Evolutionary conservation across 1,140 invertebrate species (phyloP).

Genomic region (Ceratina japonica): DNA sequence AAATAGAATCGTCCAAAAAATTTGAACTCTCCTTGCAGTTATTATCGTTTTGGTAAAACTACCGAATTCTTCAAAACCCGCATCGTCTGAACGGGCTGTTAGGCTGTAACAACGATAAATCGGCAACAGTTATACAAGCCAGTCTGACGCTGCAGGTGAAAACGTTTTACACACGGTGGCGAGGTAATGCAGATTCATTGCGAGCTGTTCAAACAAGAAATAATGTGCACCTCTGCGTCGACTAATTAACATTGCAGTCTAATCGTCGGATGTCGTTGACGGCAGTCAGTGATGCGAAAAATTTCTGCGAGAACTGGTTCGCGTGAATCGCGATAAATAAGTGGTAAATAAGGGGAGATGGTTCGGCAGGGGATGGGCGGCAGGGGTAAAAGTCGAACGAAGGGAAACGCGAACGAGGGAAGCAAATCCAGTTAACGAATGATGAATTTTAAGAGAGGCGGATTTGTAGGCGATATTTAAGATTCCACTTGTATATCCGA

Average conservation of each 20-base stretch:
- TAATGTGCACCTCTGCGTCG: slow-evolving; percentile 13
- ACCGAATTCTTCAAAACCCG: too few relatives aligned
- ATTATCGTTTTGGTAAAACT: too few relatives aligned
- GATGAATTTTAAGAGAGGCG: slow-evolving; percentile 18
- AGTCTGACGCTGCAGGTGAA: slow-evolving; percentile 6
- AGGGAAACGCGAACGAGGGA: slow-evolving; percentile 4
- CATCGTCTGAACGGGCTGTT: neutral
- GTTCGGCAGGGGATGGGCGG: neutral
- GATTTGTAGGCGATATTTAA: neutral
- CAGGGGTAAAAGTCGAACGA: neutral
- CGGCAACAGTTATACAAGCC: neutral
- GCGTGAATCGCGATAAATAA: slow-evolving; percentile 19
- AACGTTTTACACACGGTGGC: slow-evolving; percentile 5
- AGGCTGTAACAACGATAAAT: neutral
- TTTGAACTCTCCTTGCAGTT: too few relatives aligned
- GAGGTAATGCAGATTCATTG: neutral
- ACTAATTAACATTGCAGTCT: slow-evolving; percentile 1
- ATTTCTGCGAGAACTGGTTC: neutral
- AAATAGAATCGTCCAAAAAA: too few relatives aligned
- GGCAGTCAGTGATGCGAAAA: neutral
- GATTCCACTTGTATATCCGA: neutral
- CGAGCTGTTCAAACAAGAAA: slow-evolving; percentile 6
- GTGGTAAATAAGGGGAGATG: slow-evolving; percentile 9
- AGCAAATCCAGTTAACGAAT: slow-evolving; percentile 20
- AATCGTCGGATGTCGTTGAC: neutral